These are phyloP conservation scores for Trilocha varians DNA, from an alignment of 2,888 invertebrate genomes.

Conservation along the genomic window DNA sequence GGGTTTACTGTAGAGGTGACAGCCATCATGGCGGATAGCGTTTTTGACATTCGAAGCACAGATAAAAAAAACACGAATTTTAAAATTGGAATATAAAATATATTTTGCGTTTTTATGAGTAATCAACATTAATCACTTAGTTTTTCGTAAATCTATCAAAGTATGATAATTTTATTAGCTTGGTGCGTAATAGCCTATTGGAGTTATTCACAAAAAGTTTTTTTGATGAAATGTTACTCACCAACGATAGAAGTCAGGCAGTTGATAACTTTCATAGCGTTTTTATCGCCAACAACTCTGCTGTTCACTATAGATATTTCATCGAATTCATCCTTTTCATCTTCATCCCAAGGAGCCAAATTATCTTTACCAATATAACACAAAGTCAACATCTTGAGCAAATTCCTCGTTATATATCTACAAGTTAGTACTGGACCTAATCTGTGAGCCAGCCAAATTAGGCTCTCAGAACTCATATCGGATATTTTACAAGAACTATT, in stretches of 20 bases:
- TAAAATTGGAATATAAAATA: no score
- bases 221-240: slow-evolving; percentile 37
- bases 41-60: no score
- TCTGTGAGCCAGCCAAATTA: slow-evolving; percentile 93
- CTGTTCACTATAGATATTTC: slow-evolving; percentile 77
- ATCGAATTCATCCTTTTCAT: slow-evolving; percentile 63
- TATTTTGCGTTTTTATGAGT: no score
- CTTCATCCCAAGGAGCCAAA: slow-evolving; percentile 66
- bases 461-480: slow-evolving; percentile 89
- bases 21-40: no score
- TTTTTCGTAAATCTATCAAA: no score
- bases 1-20: no score
- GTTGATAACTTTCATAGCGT: slow-evolving; percentile 89
- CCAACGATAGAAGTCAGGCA: slow-evolving; percentile 91
- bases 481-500: slow-evolving; percentile 75
- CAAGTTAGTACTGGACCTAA: slow-evolving; percentile 96
- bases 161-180: no score
- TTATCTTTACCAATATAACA: slow-evolving; percentile 93
- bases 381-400: slow-evolving; percentile 93
- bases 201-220: background rate
- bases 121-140: no score
- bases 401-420: slow-evolving; percentile 89
- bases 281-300: slow-evolving; percentile 82
- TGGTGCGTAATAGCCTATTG: background rate
- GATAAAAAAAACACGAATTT: no score